These are phyloP conservation scores for Potamilus streckersoni DNA, from an alignment of 1,140 invertebrate genomes.

Conservation along the genomic window DNA sequence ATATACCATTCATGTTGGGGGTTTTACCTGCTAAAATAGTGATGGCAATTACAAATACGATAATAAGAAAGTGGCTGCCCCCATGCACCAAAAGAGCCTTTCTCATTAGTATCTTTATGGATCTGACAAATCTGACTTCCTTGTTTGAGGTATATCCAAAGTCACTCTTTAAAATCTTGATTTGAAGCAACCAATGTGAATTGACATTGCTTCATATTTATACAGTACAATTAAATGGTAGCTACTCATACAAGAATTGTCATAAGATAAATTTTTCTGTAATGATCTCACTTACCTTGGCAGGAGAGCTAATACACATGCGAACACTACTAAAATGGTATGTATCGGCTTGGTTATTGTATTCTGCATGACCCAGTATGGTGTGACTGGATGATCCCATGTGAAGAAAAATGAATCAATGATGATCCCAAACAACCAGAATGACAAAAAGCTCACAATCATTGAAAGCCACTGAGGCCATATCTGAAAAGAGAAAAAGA, in stretches of 20 bases:
- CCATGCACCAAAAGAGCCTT: too few relatives aligned
- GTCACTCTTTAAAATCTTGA: background rate
- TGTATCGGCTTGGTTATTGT: constrained; percentile 80
- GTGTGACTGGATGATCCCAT: constrained; percentile 72
- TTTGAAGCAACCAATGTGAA: background rate
- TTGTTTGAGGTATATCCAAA: background rate
- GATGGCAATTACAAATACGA: too few relatives aligned
- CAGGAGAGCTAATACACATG: constrained; percentile 81
- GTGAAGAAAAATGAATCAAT: constrained; percentile 86
- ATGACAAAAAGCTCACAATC: constrained; percentile 81
- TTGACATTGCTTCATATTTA: background rate
- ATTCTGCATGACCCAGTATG: constrained; percentile 87
- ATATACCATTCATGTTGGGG: too few relatives aligned
- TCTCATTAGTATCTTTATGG: too few relatives aligned
- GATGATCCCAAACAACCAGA: constrained; percentile 86
- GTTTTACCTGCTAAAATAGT: too few relatives aligned
- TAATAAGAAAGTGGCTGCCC: too few relatives aligned
- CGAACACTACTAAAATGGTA: constrained; percentile 84
- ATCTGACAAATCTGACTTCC: too few relatives aligned
- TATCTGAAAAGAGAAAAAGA: constrained; percentile 76
- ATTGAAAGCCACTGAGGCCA: constrained; percentile 85
- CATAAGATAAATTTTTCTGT: background rate
- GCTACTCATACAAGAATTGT: background rate
- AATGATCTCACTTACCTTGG: constrained; percentile 79
- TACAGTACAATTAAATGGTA: background rate